Base-by-base conservation (phyloP, 2,797 vertebrate genomes). In the Eulemur coronatus region DNA sequence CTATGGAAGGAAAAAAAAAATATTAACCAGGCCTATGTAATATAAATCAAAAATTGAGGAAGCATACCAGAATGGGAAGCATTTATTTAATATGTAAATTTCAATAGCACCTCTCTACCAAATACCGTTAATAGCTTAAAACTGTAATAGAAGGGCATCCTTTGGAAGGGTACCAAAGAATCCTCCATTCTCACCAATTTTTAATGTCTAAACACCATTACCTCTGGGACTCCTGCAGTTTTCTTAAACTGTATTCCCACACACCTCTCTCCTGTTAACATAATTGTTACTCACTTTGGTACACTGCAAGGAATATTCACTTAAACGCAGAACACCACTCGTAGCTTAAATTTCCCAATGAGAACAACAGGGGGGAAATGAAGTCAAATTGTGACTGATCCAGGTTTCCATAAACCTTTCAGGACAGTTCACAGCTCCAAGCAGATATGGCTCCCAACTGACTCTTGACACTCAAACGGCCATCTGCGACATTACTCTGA, bases 341-440 rank as follows among this genome's bases (percentile, higher is more conserved):
- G 38, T 8, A 84, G 55, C 76, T 97, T 95, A 82, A 61, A 96
- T 80, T 92, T 92, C 80, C 91, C 75, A 50, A 0, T 59, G 65
- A 96, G 90, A 92, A 93, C 78, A 81, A 75, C 5, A 0, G 33
- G 17, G 28, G 13, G 26, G 35, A 38, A 61, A 92, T 43, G 95
- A 73, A 76, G 84, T 75, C 75, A 93, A 67, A 43, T 46, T 91
- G 38, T 92, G 73, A 92, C 61, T n/a, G 35, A 79, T 48, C 59
- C 24, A 73, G 20, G 52, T 94, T 90, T 92, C 72, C 61, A 50
- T 43, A 95, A 92, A 85, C 48, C 26, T 55, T 97, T 80, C 41
- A 33, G 52, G 82, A 91, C 35, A 52, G 67, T 81, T 80, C 59
- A 93, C 67, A 94, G 94, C 65, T 59, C 89, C 72, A 89, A 73